Evolutionary conservation across 2,113 vertebrate genomes (phyloP), one percentile per base, ranked within the genome.

Genomic region (Cacatua alba): DNA sequence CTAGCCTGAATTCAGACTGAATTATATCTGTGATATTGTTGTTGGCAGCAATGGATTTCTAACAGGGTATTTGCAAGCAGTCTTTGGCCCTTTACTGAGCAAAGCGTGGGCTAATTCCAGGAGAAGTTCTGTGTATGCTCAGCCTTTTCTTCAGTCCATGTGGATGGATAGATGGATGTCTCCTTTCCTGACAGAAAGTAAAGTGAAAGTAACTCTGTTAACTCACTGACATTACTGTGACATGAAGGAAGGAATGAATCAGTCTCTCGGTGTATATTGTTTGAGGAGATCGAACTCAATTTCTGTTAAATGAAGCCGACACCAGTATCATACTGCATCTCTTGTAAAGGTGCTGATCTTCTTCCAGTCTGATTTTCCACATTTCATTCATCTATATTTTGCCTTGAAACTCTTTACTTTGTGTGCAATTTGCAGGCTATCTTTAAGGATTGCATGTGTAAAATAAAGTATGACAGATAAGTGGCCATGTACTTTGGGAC

Each of bases 271-370:
- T 51, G 24, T 74, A 17, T 64, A 11, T 71, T 86, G 62, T 71
- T 94, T 75, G 88, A 71, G 13, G 77, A 92, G 86, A 21, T 55
- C 88, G 68, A 94, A 92, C 80, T 96, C 92, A 63, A 88, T 95
- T 95, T 94, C 88, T 83, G 63, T 71, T 60, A 83, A 93, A 92
- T 86, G 59, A 88, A 81, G 63, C n/a, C 7, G 2, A 75, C 39
- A 31, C 39, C 64, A 39, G 85, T 94, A 78, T 96, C 90, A 17
- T 48, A 55, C 44, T 75, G 51, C 44, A 44, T 84, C 79, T 96
- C 79, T 88, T 96, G 80, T 88, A 83, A 86, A 93, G 88, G 86
- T 92, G 72, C 65, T 92, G 90, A 79, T 86, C 95, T 94, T 90
- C 85, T 60, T 60, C 12, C 10, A 13, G 68, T 90, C 90, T 88